Evolutionary conservation across 2,888 invertebrate species (phyloP), one percentile per base, ranked within the genome.

Genomic region (Leucophora obtusa): DNA sequence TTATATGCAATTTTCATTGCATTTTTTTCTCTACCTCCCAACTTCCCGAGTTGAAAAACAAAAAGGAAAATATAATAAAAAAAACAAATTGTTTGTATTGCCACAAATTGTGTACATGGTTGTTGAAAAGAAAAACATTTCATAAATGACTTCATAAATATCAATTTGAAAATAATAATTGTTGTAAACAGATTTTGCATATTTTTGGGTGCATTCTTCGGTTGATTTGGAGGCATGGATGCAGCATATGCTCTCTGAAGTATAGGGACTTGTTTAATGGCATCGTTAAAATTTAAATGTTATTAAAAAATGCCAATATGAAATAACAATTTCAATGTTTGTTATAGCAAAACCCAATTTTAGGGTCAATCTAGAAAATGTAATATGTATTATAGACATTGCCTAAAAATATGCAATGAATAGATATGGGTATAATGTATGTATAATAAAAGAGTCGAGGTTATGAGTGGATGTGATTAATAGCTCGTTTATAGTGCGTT

Each of bases 81-180:
- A 62, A 71, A 70, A 65, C 73, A 63, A 72, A 63, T 76, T 73
- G 76, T 80, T 74, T 77, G 82, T 82, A 85, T 74, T 80, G 82
- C 82, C 82, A 72, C 82, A 82, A 80, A 82, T 77, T 77, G 77
- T 82, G 77, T 85, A 86, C 87, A 87, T 86, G 86, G 86, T 86
- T 86, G 86, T 85, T 83, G 85, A 84, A 83, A 83, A 66, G 77
- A 74, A 87, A 86, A 87, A 87, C 87, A 87, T 87, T 87, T 86
- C 84, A 86, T 87, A 87, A 87, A 87, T 87, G 87, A 86, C 87
- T 87, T 87, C 87, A 87, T 87, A 87, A 87, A 87, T 86, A 87
- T 86, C 87, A 87, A 86, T 87, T 87, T 87, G 84, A 75, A 85
- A 87, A 86, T 86, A 87, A 87, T 87, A 81, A 77, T 81, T 81